A percentile compares a stretch with the other conserved stretches of the same genome.
These are phyloP conservation scores for Phalloptychus januarius DNA, from an alignment of 2,797 vertebrate genomes.

Conservation along the genomic window DNA sequence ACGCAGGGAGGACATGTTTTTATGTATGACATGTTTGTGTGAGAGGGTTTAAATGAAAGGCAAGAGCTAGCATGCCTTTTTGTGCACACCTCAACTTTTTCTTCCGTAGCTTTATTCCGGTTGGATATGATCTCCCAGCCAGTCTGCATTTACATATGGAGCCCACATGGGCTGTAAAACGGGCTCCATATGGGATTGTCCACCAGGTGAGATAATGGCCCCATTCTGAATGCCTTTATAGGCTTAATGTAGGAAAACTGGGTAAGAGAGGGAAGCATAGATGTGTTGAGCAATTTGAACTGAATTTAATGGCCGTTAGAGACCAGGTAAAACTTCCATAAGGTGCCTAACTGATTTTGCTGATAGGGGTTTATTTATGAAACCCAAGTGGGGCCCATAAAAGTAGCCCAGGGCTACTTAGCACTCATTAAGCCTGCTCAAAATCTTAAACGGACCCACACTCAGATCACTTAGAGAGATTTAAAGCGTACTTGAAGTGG, in stretches of 20 bases:
- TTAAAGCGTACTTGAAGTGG: not conserved
- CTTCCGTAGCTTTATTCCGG: not conserved
- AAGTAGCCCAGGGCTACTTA: not conserved
- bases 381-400: not conserved
- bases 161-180: not conserved
- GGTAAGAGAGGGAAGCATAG: not conserved
- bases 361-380: not conserved
- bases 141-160: not conserved
- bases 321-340: not conserved
- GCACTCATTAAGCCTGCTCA: not conserved
- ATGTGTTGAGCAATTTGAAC: not conserved
- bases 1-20: constrained; percentile 27
- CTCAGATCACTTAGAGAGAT: not conserved
- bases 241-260: not conserved
- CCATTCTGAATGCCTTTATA: not conserved
- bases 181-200: not conserved
- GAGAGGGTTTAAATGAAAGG: constrained; percentile 1
- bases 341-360: not conserved
- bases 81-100: not conserved
- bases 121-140: not conserved
- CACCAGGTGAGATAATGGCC: constrained; percentile 1
- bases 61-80: not conserved
- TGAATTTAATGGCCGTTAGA: not conserved
- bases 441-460: not conserved
- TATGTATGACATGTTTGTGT: constrained; percentile 12